Conservation (phyloP, 2,113 vertebrate species). For the Pterocles burchelli region DNA sequence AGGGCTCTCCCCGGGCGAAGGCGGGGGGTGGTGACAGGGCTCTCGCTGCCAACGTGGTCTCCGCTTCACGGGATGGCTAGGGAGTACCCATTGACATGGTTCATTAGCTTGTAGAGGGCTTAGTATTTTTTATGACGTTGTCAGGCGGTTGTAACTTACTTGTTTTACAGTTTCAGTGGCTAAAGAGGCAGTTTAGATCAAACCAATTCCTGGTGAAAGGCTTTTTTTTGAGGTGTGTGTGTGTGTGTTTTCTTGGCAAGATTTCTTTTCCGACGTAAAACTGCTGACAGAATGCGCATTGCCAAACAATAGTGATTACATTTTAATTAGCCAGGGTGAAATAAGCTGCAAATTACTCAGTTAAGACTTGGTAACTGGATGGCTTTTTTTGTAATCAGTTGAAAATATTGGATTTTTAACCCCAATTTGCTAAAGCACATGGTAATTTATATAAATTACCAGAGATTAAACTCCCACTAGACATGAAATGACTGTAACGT, state of each 20-base stretch:
- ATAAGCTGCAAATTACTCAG: constrained; percentile 67
- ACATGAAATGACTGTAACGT: not conserved
- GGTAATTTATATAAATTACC: constrained; percentile 38
- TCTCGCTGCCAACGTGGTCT: not conserved
- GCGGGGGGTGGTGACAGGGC: not conserved
- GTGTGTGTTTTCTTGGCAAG: constrained; percentile 58
- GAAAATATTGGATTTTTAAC: constrained; percentile 44
- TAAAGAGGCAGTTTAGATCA: constrained; percentile 30
- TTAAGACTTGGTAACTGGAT: constrained; percentile 61
- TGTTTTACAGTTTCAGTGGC: constrained; percentile 65
- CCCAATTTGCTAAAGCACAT: constrained; percentile 10
- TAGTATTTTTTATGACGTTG: constrained; percentile 30
- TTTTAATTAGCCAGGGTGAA: constrained; percentile 75
- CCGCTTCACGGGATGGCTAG: not conserved
- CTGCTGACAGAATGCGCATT: constrained; percentile 67
- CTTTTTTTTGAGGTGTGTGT: not conserved
- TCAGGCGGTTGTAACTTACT: constrained; percentile 53
- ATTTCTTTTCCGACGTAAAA: constrained; percentile 57
- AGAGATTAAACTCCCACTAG: constrained; percentile 20
- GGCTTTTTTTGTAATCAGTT: not conserved
- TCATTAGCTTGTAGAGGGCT: not conserved
- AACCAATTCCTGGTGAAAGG: constrained; percentile 49
- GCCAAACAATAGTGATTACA: constrained; percentile 68
- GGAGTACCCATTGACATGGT: not conserved
- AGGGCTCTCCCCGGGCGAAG: not conserved